These are phyloP conservation scores for Heloderma charlesbogerti DNA, from an alignment of 2,113 vertebrate genomes.

Conservation along the genomic window DNA sequence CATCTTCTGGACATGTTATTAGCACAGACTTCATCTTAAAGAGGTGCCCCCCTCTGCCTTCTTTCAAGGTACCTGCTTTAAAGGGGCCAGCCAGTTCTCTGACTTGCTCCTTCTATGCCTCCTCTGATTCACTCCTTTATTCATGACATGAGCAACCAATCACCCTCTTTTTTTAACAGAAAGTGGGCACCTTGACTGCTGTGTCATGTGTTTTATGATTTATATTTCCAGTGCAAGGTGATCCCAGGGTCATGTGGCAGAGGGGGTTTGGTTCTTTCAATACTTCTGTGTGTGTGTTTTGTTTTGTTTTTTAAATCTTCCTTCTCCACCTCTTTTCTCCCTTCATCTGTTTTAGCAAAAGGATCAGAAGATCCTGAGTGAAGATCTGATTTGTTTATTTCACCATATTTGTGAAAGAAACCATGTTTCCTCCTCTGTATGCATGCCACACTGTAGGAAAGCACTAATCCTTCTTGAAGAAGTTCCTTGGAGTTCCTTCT, in stretches of 20 bases:
- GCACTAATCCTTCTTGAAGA: not conserved
- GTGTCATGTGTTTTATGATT: slow-evolving; percentile 74
- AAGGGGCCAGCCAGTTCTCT: slow-evolving; percentile 63
- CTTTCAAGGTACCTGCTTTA: slow-evolving; percentile 79
- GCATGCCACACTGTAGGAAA: not conserved
- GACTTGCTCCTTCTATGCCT: slow-evolving; percentile 57
- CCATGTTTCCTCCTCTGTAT: not conserved
- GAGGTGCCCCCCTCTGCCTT: slow-evolving; percentile 73
- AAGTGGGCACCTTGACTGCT: slow-evolving; percentile 77
- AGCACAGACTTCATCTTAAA: slow-evolving; percentile 89
- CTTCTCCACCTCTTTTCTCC: rapidly evolving
- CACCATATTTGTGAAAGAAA: not conserved
- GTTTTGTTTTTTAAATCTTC: not conserved
- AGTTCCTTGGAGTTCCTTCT: not conserved
- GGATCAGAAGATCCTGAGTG: not conserved
- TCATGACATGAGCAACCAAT: slow-evolving; percentile 77
- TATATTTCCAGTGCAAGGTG: slow-evolving; percentile 47
- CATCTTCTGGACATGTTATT: slow-evolving; percentile 93
- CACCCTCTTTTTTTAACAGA: slow-evolving; percentile 67
- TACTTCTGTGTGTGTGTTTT: too few relatives aligned
- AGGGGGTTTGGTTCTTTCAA: not conserved
- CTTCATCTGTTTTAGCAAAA: slow-evolving; percentile 3
- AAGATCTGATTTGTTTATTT: not conserved
- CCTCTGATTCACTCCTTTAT: slow-evolving; percentile 76
- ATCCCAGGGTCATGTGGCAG: slow-evolving; percentile 17